Evolutionary conservation across 2,113 vertebrate genomes (phyloP).

Genomic region (Microcebus tavaratra): DNA sequence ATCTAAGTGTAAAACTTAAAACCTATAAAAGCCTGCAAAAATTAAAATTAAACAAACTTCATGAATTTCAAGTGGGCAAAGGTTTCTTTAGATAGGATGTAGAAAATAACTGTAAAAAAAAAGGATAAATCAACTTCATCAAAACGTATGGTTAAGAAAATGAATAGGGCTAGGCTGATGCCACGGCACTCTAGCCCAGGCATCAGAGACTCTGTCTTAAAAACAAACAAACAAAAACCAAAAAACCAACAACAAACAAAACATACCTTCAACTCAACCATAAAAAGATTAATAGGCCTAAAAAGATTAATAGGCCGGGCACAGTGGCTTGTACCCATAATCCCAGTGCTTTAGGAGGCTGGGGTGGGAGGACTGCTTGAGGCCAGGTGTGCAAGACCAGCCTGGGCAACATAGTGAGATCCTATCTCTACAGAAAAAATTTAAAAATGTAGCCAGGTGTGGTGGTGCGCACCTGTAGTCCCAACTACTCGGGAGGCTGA

Average conservation of each 20-base stretch:
- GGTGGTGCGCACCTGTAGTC: too few relatives aligned
- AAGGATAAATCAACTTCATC: neutral
- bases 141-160: conserved; percentile 4
- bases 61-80: neutral
- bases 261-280: neutral
- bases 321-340: too few relatives aligned
- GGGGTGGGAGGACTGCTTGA: too few relatives aligned
- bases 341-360: too few relatives aligned
- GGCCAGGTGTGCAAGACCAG: neutral
- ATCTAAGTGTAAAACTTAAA: neutral
- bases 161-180: neutral
- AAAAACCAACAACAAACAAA: too few relatives aligned
- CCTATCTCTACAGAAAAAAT: too few relatives aligned
- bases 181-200: too few relatives aligned
- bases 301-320: neutral
- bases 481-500: too few relatives aligned
- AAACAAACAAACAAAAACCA: too few relatives aligned
- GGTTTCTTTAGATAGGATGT: neutral
- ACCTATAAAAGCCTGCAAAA: neutral
- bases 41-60: neutral
- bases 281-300: neutral
- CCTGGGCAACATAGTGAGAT: neutral
- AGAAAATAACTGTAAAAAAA: neutral
- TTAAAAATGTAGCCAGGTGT: too few relatives aligned
- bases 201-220: too few relatives aligned